A percentile compares a stretch with the other conserved stretches of the same genome.
These are phyloP conservation scores for Ips typographus DNA, from an alignment of 1,140 invertebrate species.

Conservation along the genomic window DNA sequence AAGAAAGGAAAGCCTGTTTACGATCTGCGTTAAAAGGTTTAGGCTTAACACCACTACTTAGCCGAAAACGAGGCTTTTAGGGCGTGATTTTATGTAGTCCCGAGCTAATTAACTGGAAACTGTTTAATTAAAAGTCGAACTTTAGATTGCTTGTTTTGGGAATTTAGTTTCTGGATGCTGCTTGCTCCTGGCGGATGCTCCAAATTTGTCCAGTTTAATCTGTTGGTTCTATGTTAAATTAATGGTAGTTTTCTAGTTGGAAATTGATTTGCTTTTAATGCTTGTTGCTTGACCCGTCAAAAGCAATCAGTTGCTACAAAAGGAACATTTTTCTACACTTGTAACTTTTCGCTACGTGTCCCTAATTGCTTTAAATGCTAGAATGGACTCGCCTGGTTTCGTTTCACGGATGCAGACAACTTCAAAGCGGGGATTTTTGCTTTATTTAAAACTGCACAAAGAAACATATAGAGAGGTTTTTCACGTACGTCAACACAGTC, in stretches of 20 bases:
- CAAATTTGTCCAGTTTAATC: neutral
- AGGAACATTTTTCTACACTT: neutral
- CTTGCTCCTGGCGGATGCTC: neutral
- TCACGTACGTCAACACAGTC: constrained; percentile 7
- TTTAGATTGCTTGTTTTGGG: neutral
- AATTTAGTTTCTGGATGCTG: neutral
- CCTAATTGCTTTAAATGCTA: neutral
- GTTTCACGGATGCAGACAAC: neutral
- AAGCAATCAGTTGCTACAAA: neutral
- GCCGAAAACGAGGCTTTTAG: neutral
- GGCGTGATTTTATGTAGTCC: constrained; percentile 1
- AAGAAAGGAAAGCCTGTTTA: neutral
- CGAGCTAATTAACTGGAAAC: constrained; percentile 7
- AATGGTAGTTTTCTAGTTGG: neutral
- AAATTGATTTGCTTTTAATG: neutral
- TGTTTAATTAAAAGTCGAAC: constrained; percentile 10
- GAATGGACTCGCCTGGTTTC: neutral
- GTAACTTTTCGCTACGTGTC: neutral
- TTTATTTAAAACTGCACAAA: constrained; percentile 16
- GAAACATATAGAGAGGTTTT: constrained; percentile 14
- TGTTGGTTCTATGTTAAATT: neutral
- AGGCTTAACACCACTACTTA: neutral
- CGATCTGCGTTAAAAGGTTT: constrained; percentile 3
- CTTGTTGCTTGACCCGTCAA: neutral
- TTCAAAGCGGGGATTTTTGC: constrained; percentile 7